phyloP scores from a whole-genome alignment of 2,113 vertebrate genomes.

The Myodes glareolus region DNA sequence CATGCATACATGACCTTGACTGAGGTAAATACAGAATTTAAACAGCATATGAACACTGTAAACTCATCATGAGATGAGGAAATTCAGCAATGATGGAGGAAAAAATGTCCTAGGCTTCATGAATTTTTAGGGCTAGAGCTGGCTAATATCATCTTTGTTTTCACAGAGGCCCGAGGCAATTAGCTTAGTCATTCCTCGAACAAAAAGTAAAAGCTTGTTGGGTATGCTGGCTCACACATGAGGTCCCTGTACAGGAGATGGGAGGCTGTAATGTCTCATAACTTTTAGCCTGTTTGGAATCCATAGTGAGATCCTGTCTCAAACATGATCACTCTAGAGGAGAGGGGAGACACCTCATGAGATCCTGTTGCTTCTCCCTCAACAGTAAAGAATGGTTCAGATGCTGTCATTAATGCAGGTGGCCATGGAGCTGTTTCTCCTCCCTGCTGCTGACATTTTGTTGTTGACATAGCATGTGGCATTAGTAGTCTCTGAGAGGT shows the following conservation, averaged over 20 bases:
- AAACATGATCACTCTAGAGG: not conserved
- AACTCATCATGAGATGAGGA: not conserved
- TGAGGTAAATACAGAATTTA: not conserved
- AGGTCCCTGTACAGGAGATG: not conserved
- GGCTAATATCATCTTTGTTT: not conserved
- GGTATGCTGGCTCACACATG: not conserved
- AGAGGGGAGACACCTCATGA: not conserved
- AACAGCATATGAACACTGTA: not conserved
- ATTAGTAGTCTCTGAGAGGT: not conserved
- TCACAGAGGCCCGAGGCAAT: not conserved
- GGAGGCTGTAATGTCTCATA: not conserved
- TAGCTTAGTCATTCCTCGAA: not conserved
- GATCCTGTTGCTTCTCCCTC: not conserved
- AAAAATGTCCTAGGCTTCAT: not conserved
- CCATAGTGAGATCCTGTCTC: not conserved
- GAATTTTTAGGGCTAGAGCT: not conserved
- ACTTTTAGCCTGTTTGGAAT: no score
- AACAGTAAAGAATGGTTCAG: not conserved
- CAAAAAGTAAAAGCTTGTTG: not conserved
- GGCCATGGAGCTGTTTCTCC: not conserved
- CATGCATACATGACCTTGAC: conserved; percentile 73
- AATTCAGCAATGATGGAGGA: not conserved
- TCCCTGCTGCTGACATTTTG: not conserved
- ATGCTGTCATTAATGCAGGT: no score
- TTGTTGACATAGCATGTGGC: not conserved